Percentiles rank a stretch among this genome's conserved stretches.
phyloP scores from a whole-genome alignment of 2,888 invertebrate genomes.

The Bhutanitis thaidina region DNA sequence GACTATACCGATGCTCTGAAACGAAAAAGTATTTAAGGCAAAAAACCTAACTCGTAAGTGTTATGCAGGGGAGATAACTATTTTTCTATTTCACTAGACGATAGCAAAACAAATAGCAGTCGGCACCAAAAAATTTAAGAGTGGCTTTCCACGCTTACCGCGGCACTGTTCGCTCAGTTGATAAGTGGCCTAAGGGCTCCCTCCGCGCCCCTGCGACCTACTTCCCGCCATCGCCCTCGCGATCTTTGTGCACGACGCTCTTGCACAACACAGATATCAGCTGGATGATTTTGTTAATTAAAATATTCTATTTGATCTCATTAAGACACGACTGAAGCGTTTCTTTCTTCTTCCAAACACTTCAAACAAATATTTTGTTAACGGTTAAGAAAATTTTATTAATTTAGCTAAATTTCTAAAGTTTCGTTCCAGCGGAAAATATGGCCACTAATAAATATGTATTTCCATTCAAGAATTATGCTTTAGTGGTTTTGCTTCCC shows the following conservation, averaged over 20 bases:
- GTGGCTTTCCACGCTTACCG: conserved; percentile 67
- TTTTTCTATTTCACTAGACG: conserved; percentile 17
- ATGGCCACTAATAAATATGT: background rate
- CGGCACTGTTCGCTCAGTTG: conserved; percentile 45
- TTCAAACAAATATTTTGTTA: conserved; percentile 4
- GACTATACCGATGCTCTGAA: too few species aligned
- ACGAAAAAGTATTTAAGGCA: background rate
- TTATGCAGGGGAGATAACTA: background rate
- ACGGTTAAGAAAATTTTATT: background rate
- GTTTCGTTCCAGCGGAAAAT: background rate
- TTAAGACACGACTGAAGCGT: conserved; percentile 5
- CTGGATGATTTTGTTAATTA: conserved; percentile 59
- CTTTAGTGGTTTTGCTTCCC: background rate
- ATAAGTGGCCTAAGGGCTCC: conserved; percentile 77
- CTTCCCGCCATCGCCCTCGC: conserved; percentile 60
- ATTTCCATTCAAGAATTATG: background rate
- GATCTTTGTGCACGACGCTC: conserved; percentile 72
- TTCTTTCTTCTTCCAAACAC: conserved; percentile 1
- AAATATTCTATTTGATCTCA: conserved; percentile 25
- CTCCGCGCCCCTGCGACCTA: conserved; percentile 46
- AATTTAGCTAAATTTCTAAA: background rate
- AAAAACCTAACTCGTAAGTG: background rate
- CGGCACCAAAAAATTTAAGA: conserved; percentile 42
- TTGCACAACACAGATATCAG: conserved; percentile 75
- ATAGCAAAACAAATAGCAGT: conserved; percentile 28